Percentiles rank a stretch among this genome's conserved stretches.
phyloP scores from a whole-genome alignment of 2,888 invertebrate species.

The Alcis repandata region DNA sequence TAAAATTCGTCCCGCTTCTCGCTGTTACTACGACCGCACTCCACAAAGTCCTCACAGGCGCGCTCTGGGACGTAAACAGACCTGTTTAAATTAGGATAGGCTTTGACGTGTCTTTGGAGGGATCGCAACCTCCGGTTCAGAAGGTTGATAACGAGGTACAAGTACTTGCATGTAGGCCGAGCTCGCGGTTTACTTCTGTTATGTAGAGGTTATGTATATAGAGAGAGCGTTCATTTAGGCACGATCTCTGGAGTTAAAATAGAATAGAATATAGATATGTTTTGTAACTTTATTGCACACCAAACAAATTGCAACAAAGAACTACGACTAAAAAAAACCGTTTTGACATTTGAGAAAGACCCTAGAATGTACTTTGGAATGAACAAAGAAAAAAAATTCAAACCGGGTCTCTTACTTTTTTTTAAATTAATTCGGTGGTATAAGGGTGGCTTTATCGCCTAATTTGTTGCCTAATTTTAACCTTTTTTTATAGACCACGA shows the following conservation, averaged over 20 bases:
- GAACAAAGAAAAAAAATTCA: no score
- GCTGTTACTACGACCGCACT: constrained; percentile 51
- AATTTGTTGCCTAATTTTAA: no score
- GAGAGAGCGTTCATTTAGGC: neutral
- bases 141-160: constrained; percentile 53
- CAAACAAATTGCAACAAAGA: no score
- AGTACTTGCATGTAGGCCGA: constrained; percentile 10
- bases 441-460: no score
- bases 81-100: constrained; percentile 84
- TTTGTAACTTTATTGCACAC: no score
- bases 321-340: no score
- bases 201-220: neutral
- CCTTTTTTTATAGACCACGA: no score
- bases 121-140: constrained; percentile 44
- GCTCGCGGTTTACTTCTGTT: neutral
- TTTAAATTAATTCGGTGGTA: no score
- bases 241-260: neutral
- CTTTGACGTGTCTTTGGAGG: constrained; percentile 79
- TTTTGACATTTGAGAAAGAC: no score
- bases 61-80: constrained; percentile 77
- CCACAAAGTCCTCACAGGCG: constrained; percentile 53
- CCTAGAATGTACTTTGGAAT: no score
- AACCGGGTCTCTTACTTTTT: no score
- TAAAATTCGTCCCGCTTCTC: constrained; percentile 13
- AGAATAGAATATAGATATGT: no score